Evolutionary conservation across 2,113 vertebrate genomes (phyloP).

Genomic region (Phoxinus phoxinus): DNA sequence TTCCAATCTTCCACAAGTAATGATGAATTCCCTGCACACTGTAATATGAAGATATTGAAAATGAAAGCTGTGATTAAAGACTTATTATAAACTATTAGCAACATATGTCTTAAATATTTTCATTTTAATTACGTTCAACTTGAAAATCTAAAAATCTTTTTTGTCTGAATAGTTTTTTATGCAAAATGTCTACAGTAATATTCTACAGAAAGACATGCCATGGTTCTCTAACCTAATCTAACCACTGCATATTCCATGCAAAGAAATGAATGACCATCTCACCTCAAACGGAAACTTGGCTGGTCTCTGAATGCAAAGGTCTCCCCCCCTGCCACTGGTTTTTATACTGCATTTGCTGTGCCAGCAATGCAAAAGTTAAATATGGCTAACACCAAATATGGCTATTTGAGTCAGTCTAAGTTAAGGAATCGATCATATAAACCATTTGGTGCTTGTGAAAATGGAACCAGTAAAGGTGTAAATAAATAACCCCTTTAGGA

Average conservation of each 20-base stretch:
- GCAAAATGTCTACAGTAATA: background rate
- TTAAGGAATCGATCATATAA: background rate
- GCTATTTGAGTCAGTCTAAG: background rate
- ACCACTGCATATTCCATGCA: background rate
- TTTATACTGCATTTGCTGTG: conserved; percentile 1
- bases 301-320: conserved; percentile 9
- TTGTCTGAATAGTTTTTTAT: no score
- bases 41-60: no score
- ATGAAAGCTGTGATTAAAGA: no score
- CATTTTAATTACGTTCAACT: no score
- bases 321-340: background rate
- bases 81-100: no score
- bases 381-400: conserved; percentile 1
- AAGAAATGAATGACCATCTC: background rate
- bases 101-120: no score
- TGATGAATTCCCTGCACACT: no score
- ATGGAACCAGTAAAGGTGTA: background rate
- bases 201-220: background rate
- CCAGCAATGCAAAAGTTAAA: conserved; percentile 26
- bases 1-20: no score
- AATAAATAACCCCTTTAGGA: no score
- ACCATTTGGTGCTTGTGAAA: background rate
- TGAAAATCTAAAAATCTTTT: no score
- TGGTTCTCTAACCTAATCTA: background rate
- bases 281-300: background rate